A percentile compares a stretch with the other conserved stretches of the same genome.
Conservation (phyloP, 2,797 vertebrate species). For the Morus bassanus region DNA sequence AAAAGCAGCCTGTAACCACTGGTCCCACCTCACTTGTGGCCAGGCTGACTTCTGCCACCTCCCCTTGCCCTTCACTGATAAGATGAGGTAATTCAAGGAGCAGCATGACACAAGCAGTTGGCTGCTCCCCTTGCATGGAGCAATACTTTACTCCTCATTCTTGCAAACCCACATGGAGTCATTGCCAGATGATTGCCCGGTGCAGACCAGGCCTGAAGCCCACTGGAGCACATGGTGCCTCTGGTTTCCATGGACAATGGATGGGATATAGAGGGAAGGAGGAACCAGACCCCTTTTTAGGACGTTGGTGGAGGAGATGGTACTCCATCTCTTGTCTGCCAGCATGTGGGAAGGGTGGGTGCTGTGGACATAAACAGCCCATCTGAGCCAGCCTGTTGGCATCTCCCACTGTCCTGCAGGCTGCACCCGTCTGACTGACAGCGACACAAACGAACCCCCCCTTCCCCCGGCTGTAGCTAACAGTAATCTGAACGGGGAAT, state of each 20-base stretch:
- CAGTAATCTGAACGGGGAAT: background rate
- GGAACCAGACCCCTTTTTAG: background rate
- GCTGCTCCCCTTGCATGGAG: background rate
- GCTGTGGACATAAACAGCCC: background rate
- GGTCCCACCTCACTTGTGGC: background rate
- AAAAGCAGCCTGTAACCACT: background rate
- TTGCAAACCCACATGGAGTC: background rate
- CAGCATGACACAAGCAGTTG: background rate
- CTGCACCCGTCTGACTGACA: background rate
- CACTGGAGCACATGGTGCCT: background rate
- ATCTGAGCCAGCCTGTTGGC: background rate
- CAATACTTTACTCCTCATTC: background rate
- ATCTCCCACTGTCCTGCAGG: background rate
- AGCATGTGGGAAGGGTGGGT: background rate
- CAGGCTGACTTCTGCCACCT: background rate
- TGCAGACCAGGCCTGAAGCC: background rate
- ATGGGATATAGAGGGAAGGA: background rate
- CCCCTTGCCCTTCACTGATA: background rate
- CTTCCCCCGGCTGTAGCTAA: background rate
- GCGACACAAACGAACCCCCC: background rate
- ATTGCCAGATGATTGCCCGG: background rate
- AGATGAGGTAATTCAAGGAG: background rate
- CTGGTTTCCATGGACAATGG: background rate
- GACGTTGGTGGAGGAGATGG: background rate
- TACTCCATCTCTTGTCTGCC: background rate